These are phyloP conservation scores for Baccha elongata DNA, from an alignment of 2,888 invertebrate species.

Conservation along the genomic window DNA sequence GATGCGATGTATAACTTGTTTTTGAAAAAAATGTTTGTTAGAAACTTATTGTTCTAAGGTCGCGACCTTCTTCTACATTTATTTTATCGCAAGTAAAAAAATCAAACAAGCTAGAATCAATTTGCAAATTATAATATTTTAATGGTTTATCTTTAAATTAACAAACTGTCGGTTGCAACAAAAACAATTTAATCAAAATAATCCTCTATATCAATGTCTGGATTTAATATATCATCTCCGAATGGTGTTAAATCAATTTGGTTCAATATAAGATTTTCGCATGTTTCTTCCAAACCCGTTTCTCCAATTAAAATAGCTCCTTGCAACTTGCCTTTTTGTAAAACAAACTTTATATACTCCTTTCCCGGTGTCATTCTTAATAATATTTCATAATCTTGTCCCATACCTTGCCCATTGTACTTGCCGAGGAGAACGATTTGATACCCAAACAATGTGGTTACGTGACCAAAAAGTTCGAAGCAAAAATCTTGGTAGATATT, in stretches of 20 bases:
- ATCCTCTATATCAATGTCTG: constrained; percentile 98
- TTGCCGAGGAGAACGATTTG: constrained; percentile 96
- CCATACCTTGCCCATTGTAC: constrained; percentile 95
- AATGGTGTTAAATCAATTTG: constrained; percentile 93
- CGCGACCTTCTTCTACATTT: no score
- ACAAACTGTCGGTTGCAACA: constrained; percentile 41
- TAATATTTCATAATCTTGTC: constrained; percentile 91
- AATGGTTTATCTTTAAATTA: no score
- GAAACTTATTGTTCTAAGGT: no score
- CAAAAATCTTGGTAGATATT: constrained; percentile 94
- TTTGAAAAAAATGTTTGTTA: no score
- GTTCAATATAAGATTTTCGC: constrained; percentile 98
- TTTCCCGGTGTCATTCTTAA: constrained; percentile 91
- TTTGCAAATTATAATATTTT: no score
- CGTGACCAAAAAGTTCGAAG: constrained; percentile 98
- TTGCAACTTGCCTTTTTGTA: constrained; percentile 92
- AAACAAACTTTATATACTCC: constrained; percentile 94
- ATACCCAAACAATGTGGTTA: constrained; percentile 96
- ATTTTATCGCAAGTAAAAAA: no score
- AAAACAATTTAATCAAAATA: constrained; percentile 92
- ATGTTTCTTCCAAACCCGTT: constrained; percentile 98
- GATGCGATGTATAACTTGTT: no score
- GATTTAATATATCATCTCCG: constrained; percentile 96
- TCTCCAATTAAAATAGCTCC: constrained; percentile 98
- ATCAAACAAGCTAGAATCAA: no score